Evolutionary conservation across 2,797 vertebrate genomes (phyloP).

Genomic region (Hydrophis major): DNA sequence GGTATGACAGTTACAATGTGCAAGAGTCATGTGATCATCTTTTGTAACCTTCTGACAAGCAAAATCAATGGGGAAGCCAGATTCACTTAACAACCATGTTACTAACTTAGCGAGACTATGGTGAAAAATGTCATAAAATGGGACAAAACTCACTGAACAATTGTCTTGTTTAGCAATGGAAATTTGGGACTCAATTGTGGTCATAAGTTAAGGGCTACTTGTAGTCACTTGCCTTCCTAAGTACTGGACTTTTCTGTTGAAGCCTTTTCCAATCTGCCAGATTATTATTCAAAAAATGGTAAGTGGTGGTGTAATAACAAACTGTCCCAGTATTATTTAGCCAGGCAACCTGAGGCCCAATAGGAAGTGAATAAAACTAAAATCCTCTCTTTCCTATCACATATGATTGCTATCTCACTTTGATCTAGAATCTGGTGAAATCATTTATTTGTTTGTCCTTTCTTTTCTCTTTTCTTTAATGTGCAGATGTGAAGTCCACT

Average conservation of each 20-base stretch:
- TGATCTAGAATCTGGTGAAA: background rate
- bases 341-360: background rate
- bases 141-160: background rate
- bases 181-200: background rate
- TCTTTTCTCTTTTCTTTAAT: slow-evolving; percentile 17
- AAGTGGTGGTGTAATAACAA: background rate
- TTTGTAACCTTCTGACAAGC: background rate
- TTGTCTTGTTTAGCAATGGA: background rate
- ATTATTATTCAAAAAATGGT: background rate
- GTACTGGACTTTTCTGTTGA: background rate
- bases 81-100: background rate
- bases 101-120: background rate
- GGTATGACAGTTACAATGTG: background rate
- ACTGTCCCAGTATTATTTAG: background rate
- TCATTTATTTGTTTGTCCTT: background rate
- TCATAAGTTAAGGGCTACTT: background rate
- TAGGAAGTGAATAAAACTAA: background rate
- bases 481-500: slow-evolving; percentile 85
- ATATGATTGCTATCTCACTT: background rate
- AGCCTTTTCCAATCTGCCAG: background rate
- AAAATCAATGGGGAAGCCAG: background rate
- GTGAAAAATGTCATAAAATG: background rate
- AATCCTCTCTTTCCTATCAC: background rate
- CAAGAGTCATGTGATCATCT: background rate
- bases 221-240: background rate